phyloP scores from a whole-genome alignment of 2,113 vertebrate species.

The Trachemys scripta region DNA sequence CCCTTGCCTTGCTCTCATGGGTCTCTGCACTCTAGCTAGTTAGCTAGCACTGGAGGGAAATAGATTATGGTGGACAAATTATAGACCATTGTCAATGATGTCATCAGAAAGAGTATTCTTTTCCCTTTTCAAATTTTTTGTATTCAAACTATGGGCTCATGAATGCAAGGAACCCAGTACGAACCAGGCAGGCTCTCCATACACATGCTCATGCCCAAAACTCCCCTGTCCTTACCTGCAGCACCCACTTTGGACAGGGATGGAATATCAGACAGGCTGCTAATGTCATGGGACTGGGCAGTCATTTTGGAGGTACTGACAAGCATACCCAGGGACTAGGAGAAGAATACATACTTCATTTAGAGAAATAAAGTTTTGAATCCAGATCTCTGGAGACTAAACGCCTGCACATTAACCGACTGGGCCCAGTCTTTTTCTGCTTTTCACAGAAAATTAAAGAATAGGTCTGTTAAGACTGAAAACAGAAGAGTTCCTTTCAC shows the following conservation, averaged over 20 bases:
- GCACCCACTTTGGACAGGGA: not conserved
- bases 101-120: slow-evolving; percentile 12
- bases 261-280: not conserved
- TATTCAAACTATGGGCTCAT: not conserved
- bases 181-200: not conserved
- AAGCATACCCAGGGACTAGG: not conserved
- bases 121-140: not conserved
- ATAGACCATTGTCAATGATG: not conserved
- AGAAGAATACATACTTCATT: not conserved
- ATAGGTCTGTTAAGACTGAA: not conserved
- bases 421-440: not conserved
- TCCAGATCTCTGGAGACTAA: not conserved
- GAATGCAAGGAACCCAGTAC: slow-evolving; percentile 9
- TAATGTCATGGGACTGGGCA: not conserved
- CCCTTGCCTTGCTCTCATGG: not conserved
- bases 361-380: not conserved
- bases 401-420: not conserved
- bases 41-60: slow-evolving; percentile 22
- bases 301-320: not conserved
- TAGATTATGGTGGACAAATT: slow-evolving; percentile 14
- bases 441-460: not conserved
- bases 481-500: not conserved
- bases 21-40: slow-evolving; percentile 29
- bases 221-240: not conserved
- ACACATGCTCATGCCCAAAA: not conserved